Base-by-base conservation (phyloP, 2,113 vertebrate genomes). In the Cinclus cinclus region DNA sequence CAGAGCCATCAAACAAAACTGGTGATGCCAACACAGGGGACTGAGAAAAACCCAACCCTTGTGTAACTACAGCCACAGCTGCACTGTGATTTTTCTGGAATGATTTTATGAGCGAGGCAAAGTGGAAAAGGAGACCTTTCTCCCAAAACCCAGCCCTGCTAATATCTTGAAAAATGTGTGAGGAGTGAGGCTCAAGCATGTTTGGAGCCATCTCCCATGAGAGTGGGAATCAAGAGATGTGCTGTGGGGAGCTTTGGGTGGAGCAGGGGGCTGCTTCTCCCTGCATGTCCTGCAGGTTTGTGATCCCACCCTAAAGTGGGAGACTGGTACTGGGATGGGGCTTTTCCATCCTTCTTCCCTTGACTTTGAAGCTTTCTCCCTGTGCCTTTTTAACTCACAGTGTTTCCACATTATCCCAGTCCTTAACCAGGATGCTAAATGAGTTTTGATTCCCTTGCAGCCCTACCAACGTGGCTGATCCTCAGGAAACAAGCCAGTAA, bases 401-500 rank as follows among this genome's bases (percentile, higher is more conserved):
- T 13, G 17, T 27, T 68, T 55, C 56, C 47, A 62, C n/a, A 35
- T 14, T 6, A 64, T 28, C 74, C 67, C 75, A 56, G 81, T 35
- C 64, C 13, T 56, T 53, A 44, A 69, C 24, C 33, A 64, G 82
- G 82, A 13, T 25, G 20, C 23, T 56, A 41, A 56, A 62, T 2
- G 30, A 73, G 63, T 46, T 78, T 83, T 91, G 79, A 80, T 75
- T 47, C 52, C 15, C 1, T 24, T 31, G 39, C 62, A 84, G 5
- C 10, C 49, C 18, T 58, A 90, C 75, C 59, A 53, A 69, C 13
- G 24, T 83, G 85, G 80, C 71, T 80, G 91, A 41, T 83, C 47
- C 62, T 95, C 92, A 91, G 92, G 92, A 96, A 95, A 95, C 46
- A 53, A 70, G n/a, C 37, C 49, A 74, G 39, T 1, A 94, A 59